Base-by-base conservation (phyloP, 30 jellyfish, hydroid and myxozoan species). In the Turritopsis dohrnii region DNA sequence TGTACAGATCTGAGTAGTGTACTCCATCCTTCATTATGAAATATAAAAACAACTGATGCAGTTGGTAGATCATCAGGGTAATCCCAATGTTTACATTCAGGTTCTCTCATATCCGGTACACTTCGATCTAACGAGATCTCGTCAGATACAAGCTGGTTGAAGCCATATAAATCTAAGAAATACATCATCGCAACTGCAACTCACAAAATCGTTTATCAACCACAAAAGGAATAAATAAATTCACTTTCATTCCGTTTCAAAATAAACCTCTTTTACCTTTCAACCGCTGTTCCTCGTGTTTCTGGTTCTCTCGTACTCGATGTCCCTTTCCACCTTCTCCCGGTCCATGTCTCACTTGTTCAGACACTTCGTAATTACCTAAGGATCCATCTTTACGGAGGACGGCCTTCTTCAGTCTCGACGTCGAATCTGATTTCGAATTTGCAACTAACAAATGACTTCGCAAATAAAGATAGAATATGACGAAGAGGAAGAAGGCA, bases 21-120 rank as follows among this genome's bases (percentile, higher is more conserved):
- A 65, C 89, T 82, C 89, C 89, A 82, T 21, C 89, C 89, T 71
- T 82, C 89, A 71, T 82, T 82, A 71, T 82, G 89, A 71, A 82
- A 82, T 18, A 82, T 82, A 71, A 82, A 82, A 29, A 82, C 66
- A 18, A 82, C 89, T 27, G 89, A 82, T 23, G 89, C 73, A 8
- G 85, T 65, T 65, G 89, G 89, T n/a, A 82, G 84, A 82, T 71
- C 86, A 25, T 82, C 73, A 24, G 89, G 86, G 66, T 82, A 82
- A 41, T 65, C 66, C 89, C 89, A 82, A 82, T 82, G 87, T 65
- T 82, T 82, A 71, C 89, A 82, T 66, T 82, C 89, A 27, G 60
- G 21, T 82, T 66, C 89, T 30, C 89, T 66, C 84, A 82, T 66
- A 29, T 82, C 89, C 71, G 89, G 89, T 5, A 82, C 89, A 82